Percentiles rank a stretch among this genome's conserved stretches.
These are phyloP conservation scores for Drosophila anomalipes DNA, from an alignment of 2,888 invertebrate species.

Conservation along the genomic window DNA sequence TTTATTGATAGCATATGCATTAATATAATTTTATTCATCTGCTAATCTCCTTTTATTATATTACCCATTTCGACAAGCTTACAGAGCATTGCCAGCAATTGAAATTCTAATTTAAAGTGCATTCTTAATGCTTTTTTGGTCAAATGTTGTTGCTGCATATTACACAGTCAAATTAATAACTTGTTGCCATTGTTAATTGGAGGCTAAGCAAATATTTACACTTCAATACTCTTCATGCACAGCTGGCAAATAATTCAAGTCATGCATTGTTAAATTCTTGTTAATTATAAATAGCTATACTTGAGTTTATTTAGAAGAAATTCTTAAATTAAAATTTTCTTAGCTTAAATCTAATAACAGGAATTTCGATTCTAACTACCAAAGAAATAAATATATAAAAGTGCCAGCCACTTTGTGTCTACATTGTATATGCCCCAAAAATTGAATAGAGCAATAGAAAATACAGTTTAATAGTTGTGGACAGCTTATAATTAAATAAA, in stretches of 20 bases:
- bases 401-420: too few species aligned
- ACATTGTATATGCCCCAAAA: too few species aligned
- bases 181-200: slow-evolving; percentile 52
- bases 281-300: slow-evolving; percentile 9
- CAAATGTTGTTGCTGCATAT: slow-evolving; percentile 15
- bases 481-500: neutral
- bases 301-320: neutral
- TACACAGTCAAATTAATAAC: slow-evolving; percentile 44
- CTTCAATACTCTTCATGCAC: slow-evolving; percentile 28
- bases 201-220: slow-evolving; percentile 59
- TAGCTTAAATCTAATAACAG: neutral
- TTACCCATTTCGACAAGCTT: neutral
- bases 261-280: slow-evolving; percentile 26
- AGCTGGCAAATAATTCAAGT: slow-evolving; percentile 13
- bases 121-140: slow-evolving; percentile 15
- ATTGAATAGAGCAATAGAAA: too few species aligned
- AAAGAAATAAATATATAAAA: neutral
- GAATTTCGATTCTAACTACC: neutral
- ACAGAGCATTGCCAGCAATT: slow-evolving; percentile 1
- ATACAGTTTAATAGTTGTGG: too few species aligned
- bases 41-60: neutral
- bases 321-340: neutral
- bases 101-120: slow-evolving; percentile 15
- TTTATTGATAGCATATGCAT: neutral
- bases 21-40: neutral